These are phyloP conservation scores for Scaptomyza parva DNA, from an alignment of 2,888 invertebrate genomes.

Conservation along the genomic window DNA sequence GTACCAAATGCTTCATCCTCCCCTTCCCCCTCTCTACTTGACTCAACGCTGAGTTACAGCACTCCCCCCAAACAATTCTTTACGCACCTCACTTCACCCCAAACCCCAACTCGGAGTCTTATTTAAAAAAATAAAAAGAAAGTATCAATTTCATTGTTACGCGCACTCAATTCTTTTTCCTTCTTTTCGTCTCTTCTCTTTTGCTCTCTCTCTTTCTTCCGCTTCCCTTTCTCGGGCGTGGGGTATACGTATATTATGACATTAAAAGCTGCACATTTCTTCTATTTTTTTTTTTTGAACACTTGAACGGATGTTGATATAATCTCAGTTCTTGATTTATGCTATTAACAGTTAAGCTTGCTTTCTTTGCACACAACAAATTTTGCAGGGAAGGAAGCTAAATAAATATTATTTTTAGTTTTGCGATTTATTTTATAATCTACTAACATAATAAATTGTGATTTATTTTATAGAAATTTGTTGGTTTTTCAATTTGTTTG, in stretches of 20 bases:
- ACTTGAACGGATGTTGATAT: neutral
- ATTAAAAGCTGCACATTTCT: constrained; percentile 29
- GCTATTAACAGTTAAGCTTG: neutral
- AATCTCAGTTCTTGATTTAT: neutral
- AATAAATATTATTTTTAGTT: neutral
- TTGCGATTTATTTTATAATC: neutral
- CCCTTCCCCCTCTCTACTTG: constrained; percentile 58
- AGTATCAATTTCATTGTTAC: constrained; percentile 81
- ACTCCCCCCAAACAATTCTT: constrained; percentile 33
- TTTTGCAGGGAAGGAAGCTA: neutral
- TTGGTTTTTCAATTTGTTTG: neutral
- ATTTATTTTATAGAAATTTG: too few species aligned
- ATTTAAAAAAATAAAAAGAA: constrained; percentile 65
- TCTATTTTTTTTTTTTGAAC: too few species aligned
- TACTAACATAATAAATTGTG: too few species aligned
- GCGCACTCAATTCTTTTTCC: constrained; percentile 68
- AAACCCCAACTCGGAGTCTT: constrained; percentile 30
- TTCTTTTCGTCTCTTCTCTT: too few species aligned
- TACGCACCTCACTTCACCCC: constrained; percentile 17
- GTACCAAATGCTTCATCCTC: constrained; percentile 58
- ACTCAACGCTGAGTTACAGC: constrained; percentile 60
- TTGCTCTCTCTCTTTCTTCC: constrained; percentile 20
- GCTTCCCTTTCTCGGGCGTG: constrained; percentile 48
- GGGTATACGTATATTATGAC: constrained; percentile 39
- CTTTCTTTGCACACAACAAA: neutral